A percentile compares a stretch with the other conserved stretches of the same genome.
Evolutionary conservation across 1,140 invertebrate species (phyloP).

Genomic region (Zaprionus vittiger): DNA sequence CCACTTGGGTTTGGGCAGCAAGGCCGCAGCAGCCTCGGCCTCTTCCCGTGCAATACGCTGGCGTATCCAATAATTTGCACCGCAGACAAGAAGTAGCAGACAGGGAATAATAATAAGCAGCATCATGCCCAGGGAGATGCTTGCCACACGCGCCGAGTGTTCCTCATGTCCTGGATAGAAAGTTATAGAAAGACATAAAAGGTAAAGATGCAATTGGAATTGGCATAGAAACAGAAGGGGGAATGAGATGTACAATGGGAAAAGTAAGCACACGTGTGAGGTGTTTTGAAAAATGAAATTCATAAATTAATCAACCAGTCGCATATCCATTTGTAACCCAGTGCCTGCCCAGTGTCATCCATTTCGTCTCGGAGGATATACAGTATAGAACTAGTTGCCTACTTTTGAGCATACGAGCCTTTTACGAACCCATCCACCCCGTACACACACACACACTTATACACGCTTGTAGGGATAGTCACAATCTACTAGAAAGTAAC

Average conservation of each 20-base stretch:
- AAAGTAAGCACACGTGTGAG: constrained; percentile 1
- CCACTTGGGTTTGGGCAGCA: constrained; percentile 60
- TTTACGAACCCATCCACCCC: constrained; percentile 21
- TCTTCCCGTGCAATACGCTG: constrained; percentile 74
- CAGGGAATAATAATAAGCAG: constrained; percentile 90
- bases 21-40: constrained; percentile 61
- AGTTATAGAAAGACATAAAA: not conserved
- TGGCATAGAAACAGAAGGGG: constrained; percentile 23
- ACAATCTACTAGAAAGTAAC: constrained; percentile 50
- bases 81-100: constrained; percentile 89
- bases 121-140: constrained; percentile 91
- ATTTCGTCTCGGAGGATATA: constrained; percentile 9
- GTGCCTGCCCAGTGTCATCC: constrained; percentile 8
- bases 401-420: constrained; percentile 49
- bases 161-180: constrained; percentile 89
- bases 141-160: constrained; percentile 90
- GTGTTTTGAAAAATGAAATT: constrained; percentile 46
- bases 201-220: constrained; percentile 23
- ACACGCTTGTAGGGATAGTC: not conserved
- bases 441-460: not conserved
- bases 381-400: constrained; percentile 51
- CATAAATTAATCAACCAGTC: constrained; percentile 68
- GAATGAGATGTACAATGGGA: not conserved
- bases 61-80: constrained; percentile 84
- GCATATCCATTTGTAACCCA: constrained; percentile 42